These are phyloP conservation scores for Echeneis naucrates DNA, from an alignment of 2,797 vertebrate genomes.

Conservation along the genomic window DNA sequence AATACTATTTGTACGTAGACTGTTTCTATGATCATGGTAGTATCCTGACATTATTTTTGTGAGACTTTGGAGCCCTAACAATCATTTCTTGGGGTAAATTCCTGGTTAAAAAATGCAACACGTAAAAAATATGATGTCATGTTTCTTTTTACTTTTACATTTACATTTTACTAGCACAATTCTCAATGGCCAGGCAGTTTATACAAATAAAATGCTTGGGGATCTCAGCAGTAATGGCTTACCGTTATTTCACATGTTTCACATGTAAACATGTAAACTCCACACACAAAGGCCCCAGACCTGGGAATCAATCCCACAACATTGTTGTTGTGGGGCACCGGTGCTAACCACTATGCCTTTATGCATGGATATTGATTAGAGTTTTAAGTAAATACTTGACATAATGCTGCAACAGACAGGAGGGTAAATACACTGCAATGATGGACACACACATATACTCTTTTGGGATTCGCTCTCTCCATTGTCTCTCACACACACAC, in stretches of 20 bases:
- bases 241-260: constrained; percentile 48
- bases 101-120: constrained; percentile 13
- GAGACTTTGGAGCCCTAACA: constrained; percentile 9
- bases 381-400: constrained; percentile 74
- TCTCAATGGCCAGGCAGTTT: constrained; percentile 40
- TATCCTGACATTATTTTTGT: constrained; percentile 4
- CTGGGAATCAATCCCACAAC: too few species aligned
- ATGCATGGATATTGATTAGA: constrained; percentile 73
- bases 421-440: constrained; percentile 68
- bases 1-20: not conserved
- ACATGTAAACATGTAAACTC: too few species aligned
- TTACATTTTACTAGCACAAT: too few species aligned
- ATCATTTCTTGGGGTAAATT: constrained; percentile 7
- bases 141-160: constrained; percentile 43
- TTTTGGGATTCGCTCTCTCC: too few species aligned
- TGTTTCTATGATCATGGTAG: not conserved
- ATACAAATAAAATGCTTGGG: constrained; percentile 45
- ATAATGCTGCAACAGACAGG: constrained; percentile 62
- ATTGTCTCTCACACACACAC: not conserved
- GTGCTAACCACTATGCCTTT: too few species aligned
- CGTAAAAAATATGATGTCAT: constrained; percentile 31
- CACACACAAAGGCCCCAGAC: too few species aligned
- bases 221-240: constrained; percentile 59
- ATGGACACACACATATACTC: too few species aligned
- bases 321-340: too few species aligned